phyloP scores from a whole-genome alignment of 2,888 invertebrate species.

The Eupithecia insigniata region DNA sequence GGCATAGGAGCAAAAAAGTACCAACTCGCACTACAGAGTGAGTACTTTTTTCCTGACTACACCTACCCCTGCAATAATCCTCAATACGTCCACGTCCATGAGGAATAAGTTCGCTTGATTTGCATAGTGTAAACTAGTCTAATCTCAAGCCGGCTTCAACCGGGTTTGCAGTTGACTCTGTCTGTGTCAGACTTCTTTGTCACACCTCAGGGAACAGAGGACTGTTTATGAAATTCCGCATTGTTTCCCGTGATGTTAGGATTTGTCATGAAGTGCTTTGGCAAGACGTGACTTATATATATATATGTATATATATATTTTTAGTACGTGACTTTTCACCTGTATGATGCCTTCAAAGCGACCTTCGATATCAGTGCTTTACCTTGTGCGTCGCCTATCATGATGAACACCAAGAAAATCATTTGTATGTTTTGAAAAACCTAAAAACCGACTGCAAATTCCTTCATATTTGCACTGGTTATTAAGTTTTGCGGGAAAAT shows the following conservation, averaged over 20 bases:
- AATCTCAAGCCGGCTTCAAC: conserved; percentile 24
- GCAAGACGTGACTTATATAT: no score
- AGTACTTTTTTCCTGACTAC: background rate
- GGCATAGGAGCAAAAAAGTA: no score
- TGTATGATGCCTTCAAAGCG: no score
- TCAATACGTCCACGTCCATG: conserved; percentile 20
- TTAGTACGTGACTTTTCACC: no score
- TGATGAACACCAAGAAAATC: no score
- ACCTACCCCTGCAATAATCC: background rate
- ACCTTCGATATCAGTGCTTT: background rate
- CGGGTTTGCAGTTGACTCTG: conserved; percentile 22
- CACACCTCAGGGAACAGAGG: conserved; percentile 24
- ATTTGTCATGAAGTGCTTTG: no score
- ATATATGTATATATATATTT: no score
- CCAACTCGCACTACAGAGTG: no score
- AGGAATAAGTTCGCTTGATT: conserved; percentile 25
- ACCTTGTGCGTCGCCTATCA: background rate
- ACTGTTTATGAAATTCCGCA: background rate
- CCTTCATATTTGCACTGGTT: no score
- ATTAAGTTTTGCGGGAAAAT: no score
- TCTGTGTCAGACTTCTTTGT: conserved; percentile 14
- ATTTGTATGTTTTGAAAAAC: background rate
- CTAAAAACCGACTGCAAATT: no score
- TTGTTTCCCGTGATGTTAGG: no score
- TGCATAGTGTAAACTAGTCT: conserved; percentile 32